Percentiles rank a stretch among this genome's conserved stretches.
These are phyloP conservation scores for Galagoides demidoff DNA, from an alignment of 2,797 vertebrate species.

Conservation along the genomic window DNA sequence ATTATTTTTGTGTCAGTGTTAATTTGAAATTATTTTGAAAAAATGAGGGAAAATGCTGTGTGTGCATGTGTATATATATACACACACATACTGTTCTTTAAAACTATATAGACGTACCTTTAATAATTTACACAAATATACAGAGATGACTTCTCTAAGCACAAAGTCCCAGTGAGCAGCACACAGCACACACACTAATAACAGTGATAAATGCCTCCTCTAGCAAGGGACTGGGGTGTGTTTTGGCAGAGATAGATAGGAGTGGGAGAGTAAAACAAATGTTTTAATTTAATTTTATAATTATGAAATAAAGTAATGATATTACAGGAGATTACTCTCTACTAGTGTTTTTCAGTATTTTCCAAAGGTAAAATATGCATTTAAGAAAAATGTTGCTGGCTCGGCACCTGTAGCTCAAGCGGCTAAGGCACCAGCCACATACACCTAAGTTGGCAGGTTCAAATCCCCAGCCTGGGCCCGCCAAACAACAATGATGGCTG, in stretches of 20 bases:
- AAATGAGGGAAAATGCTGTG: background rate
- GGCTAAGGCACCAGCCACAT: too few relatives aligned
- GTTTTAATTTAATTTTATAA: background rate
- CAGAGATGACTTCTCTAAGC: background rate
- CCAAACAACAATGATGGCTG: too few relatives aligned
- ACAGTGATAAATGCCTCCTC: background rate
- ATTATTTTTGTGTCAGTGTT: background rate
- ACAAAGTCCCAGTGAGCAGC: background rate
- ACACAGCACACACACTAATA: too few relatives aligned
- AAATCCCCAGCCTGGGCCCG: too few relatives aligned
- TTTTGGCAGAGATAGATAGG: background rate
- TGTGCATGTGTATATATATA: background rate
- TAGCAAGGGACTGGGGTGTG: background rate
- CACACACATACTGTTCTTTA: background rate
- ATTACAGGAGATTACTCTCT: background rate
- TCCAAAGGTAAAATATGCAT: background rate
- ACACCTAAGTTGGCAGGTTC: too few relatives aligned
- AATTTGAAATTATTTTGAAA: slow-evolving; percentile 32
- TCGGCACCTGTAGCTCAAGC: too few relatives aligned
- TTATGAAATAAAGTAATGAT: background rate
- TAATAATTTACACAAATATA: background rate
- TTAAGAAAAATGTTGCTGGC: background rate
- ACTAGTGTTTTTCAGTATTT: background rate
- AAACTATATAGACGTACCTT: background rate
- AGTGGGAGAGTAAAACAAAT: background rate